A percentile compares a stretch with the other conserved stretches of the same genome.
phyloP scores from a whole-genome alignment of 2,888 invertebrate species.

The Drosophila leonis region DNA sequence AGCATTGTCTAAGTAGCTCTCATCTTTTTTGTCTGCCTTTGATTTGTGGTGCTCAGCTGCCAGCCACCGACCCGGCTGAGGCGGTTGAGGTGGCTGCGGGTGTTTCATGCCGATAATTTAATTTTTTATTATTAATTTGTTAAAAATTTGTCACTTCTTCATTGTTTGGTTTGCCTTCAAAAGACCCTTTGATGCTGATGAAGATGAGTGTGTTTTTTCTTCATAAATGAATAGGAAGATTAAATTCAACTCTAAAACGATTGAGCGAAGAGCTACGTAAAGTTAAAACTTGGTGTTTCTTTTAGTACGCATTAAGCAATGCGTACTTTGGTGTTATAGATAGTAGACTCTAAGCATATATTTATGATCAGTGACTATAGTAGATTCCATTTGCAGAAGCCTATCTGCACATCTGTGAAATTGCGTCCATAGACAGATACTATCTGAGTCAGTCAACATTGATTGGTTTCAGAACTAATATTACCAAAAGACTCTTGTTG shows the following conservation, averaged over 20 bases:
- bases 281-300: not conserved
- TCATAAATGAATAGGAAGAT: conserved; percentile 1
- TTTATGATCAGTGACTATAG: too few species aligned
- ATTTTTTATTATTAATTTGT: conserved; percentile 74
- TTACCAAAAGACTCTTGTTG: too few species aligned
- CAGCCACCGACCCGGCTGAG: conserved; percentile 36
- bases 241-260: not conserved
- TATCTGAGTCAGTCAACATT: too few species aligned
- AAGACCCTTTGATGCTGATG: conserved; percentile 44
- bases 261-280: not conserved
- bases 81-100: conserved; percentile 45
- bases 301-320: not conserved
- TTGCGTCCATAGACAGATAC: too few species aligned
- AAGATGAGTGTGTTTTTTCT: conserved; percentile 42
- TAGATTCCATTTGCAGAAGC: too few species aligned
- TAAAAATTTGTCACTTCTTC: conserved; percentile 73
- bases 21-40: conserved; percentile 51
- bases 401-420: too few species aligned
- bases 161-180: conserved; percentile 38
- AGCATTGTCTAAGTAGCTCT: conserved; percentile 39
- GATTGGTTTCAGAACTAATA: too few species aligned
- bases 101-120: conserved; percentile 35
- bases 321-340: not conserved
- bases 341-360: too few species aligned
- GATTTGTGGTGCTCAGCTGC: conserved; percentile 69